Evolutionary conservation across 2,113 vertebrate species (phyloP), one percentile per base, ranked within the genome.

Genomic region (Holacanthus passer): DNA sequence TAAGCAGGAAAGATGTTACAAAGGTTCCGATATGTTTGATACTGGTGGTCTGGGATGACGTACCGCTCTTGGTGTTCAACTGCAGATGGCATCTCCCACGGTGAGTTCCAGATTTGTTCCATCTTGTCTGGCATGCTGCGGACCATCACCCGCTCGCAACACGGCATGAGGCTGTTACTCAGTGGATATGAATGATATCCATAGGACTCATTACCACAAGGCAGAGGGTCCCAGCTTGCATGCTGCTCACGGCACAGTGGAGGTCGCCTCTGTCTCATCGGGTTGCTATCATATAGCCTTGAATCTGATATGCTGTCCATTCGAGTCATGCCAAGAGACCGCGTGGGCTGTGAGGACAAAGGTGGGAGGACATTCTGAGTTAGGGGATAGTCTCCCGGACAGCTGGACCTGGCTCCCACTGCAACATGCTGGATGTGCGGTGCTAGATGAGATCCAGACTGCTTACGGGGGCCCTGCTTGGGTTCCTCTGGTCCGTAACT

Each of bases 281-380:
- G 97, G 87, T 99, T 99, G 89, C 96, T 98, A 73, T 99, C 98
- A 27, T 99, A 99, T 45, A 99, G 97, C 88, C 97, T 94, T 0
- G 98, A 99, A 88, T 99, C 98, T 7, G 98, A 99, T 94, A 99
- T 96, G 52, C 98, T 99, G 93, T 99, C 98, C 97, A 99, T 98
- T 74, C 98, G 95, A 6, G 98, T 99, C 98, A 99, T 99, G 52
- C 98, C 97, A 43, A 99, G 96, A 39, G 98, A 98, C 83, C 98
- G 96, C 66, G 97, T 96, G 73, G 97, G 96, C 81, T 98, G 98
- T 17, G 96, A 89, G 50, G 95, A 85, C 60, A 94, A 86, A 29
- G 96, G 95, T 1, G 97, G 94, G 72, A 98, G 96, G 86, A 96
- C 82, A 6, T 90, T 97, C 81, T 97, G 96, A 90, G 96, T 94